Conservation (phyloP, 1,140 invertebrate species). For the Drosophila bipectinata region DNA sequence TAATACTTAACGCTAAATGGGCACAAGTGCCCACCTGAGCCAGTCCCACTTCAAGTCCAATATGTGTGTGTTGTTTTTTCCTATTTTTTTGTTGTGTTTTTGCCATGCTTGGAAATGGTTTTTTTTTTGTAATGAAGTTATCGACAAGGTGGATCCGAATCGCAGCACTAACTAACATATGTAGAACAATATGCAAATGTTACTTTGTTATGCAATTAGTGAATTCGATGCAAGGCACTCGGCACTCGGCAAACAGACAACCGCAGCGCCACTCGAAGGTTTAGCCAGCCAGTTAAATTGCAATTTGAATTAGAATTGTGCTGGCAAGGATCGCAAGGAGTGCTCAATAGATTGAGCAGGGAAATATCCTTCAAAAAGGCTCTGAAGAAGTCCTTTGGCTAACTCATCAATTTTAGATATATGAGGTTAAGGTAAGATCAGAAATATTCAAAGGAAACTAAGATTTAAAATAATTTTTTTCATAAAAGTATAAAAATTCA, state of each 20-base stretch:
- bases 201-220: constrained; percentile 84
- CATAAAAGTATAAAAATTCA: too few species aligned
- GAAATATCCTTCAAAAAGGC: neutral
- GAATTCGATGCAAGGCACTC: constrained; percentile 76
- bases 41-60: constrained; percentile 24
- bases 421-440: neutral
- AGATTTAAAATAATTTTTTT: neutral
- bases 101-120: constrained; percentile 35
- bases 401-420: too few species aligned
- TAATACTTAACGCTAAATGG: constrained; percentile 78
- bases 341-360: neutral
- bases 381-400: neutral
- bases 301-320: constrained; percentile 47
- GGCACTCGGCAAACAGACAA: constrained; percentile 44
- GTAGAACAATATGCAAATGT: constrained; percentile 82
- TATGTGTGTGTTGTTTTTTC: constrained; percentile 29
- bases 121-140: constrained; percentile 77
- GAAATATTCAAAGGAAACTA: neutral
- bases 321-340: neutral
- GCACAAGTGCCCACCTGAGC: constrained; percentile 67
- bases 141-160: constrained; percentile 59
- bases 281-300: constrained; percentile 67
- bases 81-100: constrained; percentile 49
- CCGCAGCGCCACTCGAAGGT: constrained; percentile 43
- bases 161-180: constrained; percentile 66